Evolutionary conservation across 2,797 vertebrate genomes (phyloP).

Genomic region (Gadopsis bispinosus): DNA sequence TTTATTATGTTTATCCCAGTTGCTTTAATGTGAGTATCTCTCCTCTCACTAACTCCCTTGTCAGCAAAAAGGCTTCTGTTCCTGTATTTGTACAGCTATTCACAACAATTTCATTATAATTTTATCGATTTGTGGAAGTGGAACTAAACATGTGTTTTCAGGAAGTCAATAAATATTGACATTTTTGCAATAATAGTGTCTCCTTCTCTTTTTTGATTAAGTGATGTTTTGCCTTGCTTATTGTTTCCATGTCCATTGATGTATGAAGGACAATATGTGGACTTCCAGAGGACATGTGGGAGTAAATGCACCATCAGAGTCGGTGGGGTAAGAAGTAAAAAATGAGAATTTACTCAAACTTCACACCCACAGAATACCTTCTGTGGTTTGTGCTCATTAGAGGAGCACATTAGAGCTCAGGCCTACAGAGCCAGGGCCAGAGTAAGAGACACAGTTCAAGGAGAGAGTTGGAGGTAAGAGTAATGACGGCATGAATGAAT

Average conservation of each 20-base stretch:
- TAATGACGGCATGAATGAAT: conserved; percentile 53
- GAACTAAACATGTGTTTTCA: conserved; percentile 14
- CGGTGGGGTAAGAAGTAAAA: background rate
- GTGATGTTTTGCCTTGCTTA: background rate
- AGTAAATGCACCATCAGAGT: conserved; percentile 6
- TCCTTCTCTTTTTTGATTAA: background rate
- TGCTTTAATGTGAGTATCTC: conserved; percentile 23
- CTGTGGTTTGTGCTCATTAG: conserved; percentile 45
- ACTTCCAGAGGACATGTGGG: conserved; percentile 4
- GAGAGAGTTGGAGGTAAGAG: conserved; percentile 42
- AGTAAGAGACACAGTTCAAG: conserved; percentile 40
- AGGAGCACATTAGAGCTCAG: conserved; percentile 12
- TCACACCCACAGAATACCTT: conserved; percentile 6
- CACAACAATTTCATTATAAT: background rate
- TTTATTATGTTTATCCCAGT: conserved; percentile 20
- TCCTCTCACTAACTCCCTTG: conserved; percentile 12
- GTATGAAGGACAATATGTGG: background rate
- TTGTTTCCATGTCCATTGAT: background rate
- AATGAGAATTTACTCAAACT: conserved; percentile 28
- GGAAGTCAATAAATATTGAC: background rate
- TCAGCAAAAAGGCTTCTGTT: conserved; percentile 27
- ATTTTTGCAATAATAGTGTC: background rate
- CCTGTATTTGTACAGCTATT: conserved; percentile 6
- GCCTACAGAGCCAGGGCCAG: conserved; percentile 23
- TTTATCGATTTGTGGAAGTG: conserved; percentile 9